Conservation (phyloP, 2,113 vertebrate species). For the Grammomys surdaster region DNA sequence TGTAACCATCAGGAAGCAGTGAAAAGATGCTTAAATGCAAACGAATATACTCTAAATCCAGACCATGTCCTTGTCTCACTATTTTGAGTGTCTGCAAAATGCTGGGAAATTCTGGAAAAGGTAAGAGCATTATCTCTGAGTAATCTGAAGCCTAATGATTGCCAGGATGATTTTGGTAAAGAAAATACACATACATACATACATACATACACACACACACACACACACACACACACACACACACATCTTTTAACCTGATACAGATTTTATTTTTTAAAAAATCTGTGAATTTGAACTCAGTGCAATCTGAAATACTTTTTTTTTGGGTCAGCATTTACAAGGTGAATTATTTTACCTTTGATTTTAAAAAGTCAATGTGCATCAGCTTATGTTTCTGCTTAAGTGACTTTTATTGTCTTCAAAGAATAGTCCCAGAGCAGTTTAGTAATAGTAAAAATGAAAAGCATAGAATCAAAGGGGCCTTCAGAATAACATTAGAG, state of each 20-base stretch:
- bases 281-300: neutral
- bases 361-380: neutral
- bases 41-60: neutral
- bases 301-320: neutral
- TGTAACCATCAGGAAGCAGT: neutral
- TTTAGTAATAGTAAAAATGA: neutral
- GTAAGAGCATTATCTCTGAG: neutral
- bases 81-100: neutral
- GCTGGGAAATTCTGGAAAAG: neutral
- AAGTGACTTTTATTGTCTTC: neutral
- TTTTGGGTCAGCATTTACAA: neutral
- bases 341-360: constrained; percentile 10
- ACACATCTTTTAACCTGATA: neutral
- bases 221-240: neutral
- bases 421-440: neutral
- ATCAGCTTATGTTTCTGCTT: neutral
- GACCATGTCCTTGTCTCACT: neutral
- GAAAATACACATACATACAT: neutral
- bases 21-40: neutral
- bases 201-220: too few species aligned
- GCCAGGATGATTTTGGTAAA: neutral
- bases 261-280: neutral
- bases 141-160: neutral
- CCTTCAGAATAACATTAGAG: neutral
- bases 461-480: neutral